Evolutionary conservation across 2,113 vertebrate species (phyloP), one percentile per base, ranked within the genome.

Genomic region (Picathartes gymnocephalus): DNA sequence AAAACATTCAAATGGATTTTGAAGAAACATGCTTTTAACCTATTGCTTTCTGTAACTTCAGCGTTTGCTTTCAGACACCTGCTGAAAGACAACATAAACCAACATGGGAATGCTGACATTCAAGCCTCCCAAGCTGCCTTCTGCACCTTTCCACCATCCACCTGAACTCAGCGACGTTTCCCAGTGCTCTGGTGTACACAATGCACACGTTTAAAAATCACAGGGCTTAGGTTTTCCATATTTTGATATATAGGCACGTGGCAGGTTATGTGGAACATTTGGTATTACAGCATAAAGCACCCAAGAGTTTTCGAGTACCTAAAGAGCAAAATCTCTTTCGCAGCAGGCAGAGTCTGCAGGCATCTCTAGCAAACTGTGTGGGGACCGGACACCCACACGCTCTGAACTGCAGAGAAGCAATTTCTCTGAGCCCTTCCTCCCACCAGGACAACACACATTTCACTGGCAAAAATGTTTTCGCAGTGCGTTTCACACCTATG

Each of bases 381-480:
- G 64, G 92, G 88, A 88, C 79, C 1, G 3, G 60, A 83, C 92
- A 90, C 94, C 95, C 81, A 94, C 94, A 17, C 31, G 2, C 86
- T 45, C 88, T 35, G 68, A 95, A 90, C 80, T 50, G 88, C 83
- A 60, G 64, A 92, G 82, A 53, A 94, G 68, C 60, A 92, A 74
- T 72, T 96, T 78, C 88, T 84, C 44, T 2, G 83, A 74, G 62
- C 92, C 91, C 68, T 93, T 88, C 92, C 92, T 90, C 94, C 92
- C 94, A 95, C 93, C 83, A 93, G 90, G 80, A 65, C 82, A 91
- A 81, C 88, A 81, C 76, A 90, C 56, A 31, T 54, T 76, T 86
- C 83, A 73, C 86, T 51, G 61, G 90, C 82, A 95, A 78, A 92
- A 95, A 73, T 56, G 83, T 93, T 93, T 95, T 81, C 3, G 7